phyloP scores from a whole-genome alignment of 2,113 vertebrate species.

The Rhinoptilus africanus region DNA sequence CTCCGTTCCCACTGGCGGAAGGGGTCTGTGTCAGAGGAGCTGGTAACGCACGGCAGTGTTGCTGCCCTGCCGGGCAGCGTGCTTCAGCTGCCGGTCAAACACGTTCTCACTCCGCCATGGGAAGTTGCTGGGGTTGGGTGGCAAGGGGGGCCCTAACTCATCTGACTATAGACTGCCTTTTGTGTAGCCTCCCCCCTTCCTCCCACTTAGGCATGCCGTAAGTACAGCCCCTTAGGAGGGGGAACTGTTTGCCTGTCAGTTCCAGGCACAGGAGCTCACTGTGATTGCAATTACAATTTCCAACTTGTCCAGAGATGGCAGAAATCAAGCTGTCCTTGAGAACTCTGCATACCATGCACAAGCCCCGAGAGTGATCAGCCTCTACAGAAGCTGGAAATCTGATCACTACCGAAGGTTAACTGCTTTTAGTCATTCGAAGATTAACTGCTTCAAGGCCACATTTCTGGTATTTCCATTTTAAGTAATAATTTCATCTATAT shows the following conservation, averaged over 20 bases:
- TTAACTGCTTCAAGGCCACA: not conserved
- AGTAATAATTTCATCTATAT: conserved; percentile 10
- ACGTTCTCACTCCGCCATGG: not conserved
- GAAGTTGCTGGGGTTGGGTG: not conserved
- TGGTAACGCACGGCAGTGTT: not conserved
- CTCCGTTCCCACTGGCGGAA: not conserved
- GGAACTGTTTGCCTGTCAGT: not conserved
- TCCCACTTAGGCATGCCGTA: not conserved
- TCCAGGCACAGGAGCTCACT: not conserved
- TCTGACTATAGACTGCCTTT: not conserved
- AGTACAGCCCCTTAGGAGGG: not conserved
- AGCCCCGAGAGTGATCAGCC: not conserved
- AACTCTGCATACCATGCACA: not conserved
- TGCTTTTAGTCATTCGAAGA: not conserved
- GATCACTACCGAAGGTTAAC: conserved; percentile 13
- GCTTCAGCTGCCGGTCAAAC: not conserved
- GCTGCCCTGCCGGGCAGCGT: not conserved
- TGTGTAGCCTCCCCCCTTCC: not conserved
- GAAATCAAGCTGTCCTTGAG: conserved; percentile 36
- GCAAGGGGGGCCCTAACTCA: not conserved
- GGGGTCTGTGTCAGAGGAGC: not conserved
- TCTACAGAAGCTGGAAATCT: not conserved
- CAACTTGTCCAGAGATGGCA: conserved; percentile 7
- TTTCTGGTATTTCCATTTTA: not conserved
- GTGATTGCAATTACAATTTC: conserved; percentile 12